phyloP scores from a whole-genome alignment of 1,140 invertebrate genomes.

The Pristionchus pacificus region DNA sequence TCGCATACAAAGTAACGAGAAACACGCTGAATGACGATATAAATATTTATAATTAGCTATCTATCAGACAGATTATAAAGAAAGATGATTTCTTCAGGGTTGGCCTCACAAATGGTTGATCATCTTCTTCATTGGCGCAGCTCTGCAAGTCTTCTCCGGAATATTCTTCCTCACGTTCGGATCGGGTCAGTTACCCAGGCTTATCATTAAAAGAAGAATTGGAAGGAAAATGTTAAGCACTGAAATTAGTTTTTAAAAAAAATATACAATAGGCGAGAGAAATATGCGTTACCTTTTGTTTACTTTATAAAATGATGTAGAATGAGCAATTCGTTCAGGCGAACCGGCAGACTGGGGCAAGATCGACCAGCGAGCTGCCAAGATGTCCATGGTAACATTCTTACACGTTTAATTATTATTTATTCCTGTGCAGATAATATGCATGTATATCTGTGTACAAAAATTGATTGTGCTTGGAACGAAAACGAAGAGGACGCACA shows the following conservation, averaged over 20 bases:
- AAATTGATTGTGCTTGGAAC: too few relatives aligned
- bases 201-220: background rate
- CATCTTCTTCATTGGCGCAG: background rate
- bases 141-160: background rate
- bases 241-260: background rate
- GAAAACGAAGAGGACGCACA: too few relatives aligned
- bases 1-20: too few relatives aligned
- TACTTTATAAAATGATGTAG: background rate
- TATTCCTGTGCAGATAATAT: too few relatives aligned
- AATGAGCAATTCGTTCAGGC: background rate
- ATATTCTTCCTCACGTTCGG: background rate
- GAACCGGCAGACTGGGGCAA: background rate
- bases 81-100: background rate
- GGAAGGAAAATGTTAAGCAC: too few relatives aligned
- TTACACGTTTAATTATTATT: too few relatives aligned
- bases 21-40: too few relatives aligned
- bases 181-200: background rate
- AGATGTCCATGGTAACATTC: too few relatives aligned
- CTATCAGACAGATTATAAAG: too few relatives aligned
- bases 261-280: background rate
- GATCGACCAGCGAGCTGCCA: too few relatives aligned
- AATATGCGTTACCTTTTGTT: background rate
- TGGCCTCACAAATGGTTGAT: background rate
- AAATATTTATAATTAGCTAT: too few relatives aligned
- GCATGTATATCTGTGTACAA: too few relatives aligned